Percentiles rank a stretch among this genome's conserved stretches.
Evolutionary conservation across 2,888 invertebrate genomes (phyloP).

Genomic region (Myopa tessellatipennis): DNA sequence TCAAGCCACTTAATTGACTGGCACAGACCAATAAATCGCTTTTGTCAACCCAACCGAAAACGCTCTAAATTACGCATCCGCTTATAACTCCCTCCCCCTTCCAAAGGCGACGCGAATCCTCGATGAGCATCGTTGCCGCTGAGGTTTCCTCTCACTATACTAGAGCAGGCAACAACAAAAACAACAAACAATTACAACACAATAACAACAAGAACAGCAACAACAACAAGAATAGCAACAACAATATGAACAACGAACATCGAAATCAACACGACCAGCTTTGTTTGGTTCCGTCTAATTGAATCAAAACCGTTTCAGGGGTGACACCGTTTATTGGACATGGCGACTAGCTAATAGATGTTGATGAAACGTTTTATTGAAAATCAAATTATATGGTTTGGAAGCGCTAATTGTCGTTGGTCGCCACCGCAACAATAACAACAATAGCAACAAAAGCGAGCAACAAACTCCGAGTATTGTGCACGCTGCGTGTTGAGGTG

Average conservation of each 20-base stretch:
- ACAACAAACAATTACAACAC: background rate
- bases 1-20: conserved; percentile 33
- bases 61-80: conserved; percentile 25
- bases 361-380: conserved; percentile 38
- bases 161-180: background rate
- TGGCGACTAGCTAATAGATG: conserved; percentile 22
- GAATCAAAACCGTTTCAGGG: conserved; percentile 29
- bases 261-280: conserved; percentile 12
- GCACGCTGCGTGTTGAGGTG: background rate
- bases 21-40: conserved; percentile 29
- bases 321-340: conserved; percentile 29
- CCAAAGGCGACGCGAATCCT: background rate
- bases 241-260: background rate
- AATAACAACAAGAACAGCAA: background rate
- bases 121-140: background rate
- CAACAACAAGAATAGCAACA: conserved; percentile 21
- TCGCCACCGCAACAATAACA: background rate
- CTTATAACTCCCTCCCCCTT: background rate
- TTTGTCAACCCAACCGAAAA: conserved; percentile 17
- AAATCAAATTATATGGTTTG: conserved; percentile 30
- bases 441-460: background rate
- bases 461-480: background rate
- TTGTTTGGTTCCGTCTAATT: conserved; percentile 33
- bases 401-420: conserved; percentile 27
- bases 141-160: background rate